These are phyloP conservation scores for Theretra japonica DNA, from an alignment of 2,888 invertebrate species.

Conservation along the genomic window DNA sequence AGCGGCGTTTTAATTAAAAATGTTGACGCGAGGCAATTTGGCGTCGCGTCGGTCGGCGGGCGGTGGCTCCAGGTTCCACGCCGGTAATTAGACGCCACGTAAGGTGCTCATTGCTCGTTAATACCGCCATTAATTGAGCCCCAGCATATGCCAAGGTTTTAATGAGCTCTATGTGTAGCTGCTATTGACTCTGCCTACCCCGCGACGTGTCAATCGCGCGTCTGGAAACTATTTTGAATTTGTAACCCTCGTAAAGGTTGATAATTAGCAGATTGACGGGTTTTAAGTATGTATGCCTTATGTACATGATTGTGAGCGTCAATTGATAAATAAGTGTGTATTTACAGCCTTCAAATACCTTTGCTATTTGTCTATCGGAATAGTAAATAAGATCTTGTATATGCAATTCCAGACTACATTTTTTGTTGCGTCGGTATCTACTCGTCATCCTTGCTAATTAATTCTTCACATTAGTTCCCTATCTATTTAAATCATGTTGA, in stretches of 20 bases:
- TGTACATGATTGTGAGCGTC: not conserved
- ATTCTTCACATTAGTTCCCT: too few relatives aligned
- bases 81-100: conserved; percentile 44
- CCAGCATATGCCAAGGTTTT: conserved; percentile 40
- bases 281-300: not conserved
- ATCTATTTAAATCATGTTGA: too few relatives aligned
- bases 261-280: conserved; percentile 16
- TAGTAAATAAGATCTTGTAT: too few relatives aligned
- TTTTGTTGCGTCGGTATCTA: too few relatives aligned
- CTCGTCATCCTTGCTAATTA: too few relatives aligned
- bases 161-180: conserved; percentile 21
- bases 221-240: not conserved
- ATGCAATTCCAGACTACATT: too few relatives aligned
- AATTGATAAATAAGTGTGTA: not conserved
- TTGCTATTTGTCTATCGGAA: not conserved
- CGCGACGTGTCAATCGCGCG: conserved; percentile 18
- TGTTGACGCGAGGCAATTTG: conserved; percentile 15
- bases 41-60: not conserved
- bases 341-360: not conserved
- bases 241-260: conserved; percentile 1
- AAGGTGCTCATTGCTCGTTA: conserved; percentile 50
- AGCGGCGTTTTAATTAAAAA: conserved; percentile 23
- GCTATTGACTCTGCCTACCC: conserved; percentile 2
- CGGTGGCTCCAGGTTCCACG: not conserved
- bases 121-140: conserved; percentile 45